Conservation (phyloP, 2,888 invertebrate species). For the Euplagia quadripunctaria region DNA sequence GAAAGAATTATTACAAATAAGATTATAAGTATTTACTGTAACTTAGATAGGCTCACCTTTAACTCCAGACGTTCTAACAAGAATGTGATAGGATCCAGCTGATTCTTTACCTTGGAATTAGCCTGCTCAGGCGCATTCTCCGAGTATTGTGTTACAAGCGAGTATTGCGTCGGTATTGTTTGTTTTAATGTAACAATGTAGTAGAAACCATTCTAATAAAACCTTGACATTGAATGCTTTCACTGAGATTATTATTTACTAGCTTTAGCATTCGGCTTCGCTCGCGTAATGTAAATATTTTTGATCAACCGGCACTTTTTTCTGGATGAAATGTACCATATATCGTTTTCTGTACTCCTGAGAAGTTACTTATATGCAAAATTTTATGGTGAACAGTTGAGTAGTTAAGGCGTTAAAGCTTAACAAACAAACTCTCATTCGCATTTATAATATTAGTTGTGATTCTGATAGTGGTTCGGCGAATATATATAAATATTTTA, state of each 20-base stretch:
- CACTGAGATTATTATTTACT: background rate
- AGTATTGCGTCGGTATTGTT: constrained; percentile 15
- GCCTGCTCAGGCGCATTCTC: constrained; percentile 15
- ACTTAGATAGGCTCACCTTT: background rate
- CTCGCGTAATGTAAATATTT: too few species aligned
- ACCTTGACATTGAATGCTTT: constrained; percentile 44
- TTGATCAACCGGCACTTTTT: too few species aligned
- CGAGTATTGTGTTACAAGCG: constrained; percentile 6
- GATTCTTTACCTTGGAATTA: background rate
- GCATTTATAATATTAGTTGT: too few species aligned
- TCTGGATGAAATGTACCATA: too few species aligned
- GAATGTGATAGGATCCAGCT: constrained; percentile 2
- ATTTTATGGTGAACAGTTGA: too few species aligned
- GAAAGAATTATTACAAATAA: too few species aligned
- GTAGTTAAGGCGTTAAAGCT: too few species aligned
- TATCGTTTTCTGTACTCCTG: too few species aligned
- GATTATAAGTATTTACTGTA: background rate
- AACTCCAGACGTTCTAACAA: background rate
- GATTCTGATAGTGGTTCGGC: too few species aligned
- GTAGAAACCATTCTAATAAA: constrained; percentile 24
- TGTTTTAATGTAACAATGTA: constrained; percentile 28
- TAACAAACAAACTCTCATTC: too few species aligned
- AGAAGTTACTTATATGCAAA: too few species aligned
- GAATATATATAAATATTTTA: too few species aligned
- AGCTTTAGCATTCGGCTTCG: background rate